phyloP scores from a whole-genome alignment of 1,140 invertebrate species.

The Potamilus streckersoni region DNA sequence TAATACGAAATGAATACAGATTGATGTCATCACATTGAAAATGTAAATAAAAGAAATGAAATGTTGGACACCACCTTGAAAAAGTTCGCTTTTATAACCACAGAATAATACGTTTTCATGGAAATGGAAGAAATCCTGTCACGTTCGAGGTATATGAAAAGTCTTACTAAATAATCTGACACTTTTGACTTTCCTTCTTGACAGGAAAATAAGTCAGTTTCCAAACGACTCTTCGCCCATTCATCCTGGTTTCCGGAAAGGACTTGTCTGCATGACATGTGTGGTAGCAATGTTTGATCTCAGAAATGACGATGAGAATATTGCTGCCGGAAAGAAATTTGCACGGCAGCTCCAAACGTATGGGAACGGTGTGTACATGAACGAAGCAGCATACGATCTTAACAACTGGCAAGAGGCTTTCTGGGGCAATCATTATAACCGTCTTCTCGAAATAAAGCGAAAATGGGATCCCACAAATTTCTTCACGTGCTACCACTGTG shows the following conservation, averaged over 20 bases:
- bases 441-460: conserved; percentile 26
- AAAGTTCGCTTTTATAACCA: too few relatives aligned
- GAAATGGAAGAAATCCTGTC: too few relatives aligned
- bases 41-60: too few relatives aligned
- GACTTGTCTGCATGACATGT: conserved; percentile 1
- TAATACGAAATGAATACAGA: too few relatives aligned
- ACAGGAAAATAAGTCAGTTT: conserved; percentile 8
- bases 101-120: too few relatives aligned
- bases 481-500: conserved; percentile 35
- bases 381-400: conserved; percentile 35
- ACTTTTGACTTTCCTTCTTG: background rate
- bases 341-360: background rate
- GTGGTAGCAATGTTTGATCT: background rate
- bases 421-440: conserved; percentile 35
- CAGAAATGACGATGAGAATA: background rate
- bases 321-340: background rate
- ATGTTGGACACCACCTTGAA: too few relatives aligned
- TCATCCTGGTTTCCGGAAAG: conserved; percentile 22
- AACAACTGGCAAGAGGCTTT: conserved; percentile 35
- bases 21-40: too few relatives aligned
- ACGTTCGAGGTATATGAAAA: too few relatives aligned
- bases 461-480: conserved; percentile 36
- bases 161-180: too few relatives aligned
- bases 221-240: conserved; percentile 7
- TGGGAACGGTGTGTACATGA: conserved; percentile 37